phyloP scores from a whole-genome alignment of 2,113 vertebrate genomes.

The Cinclus cinclus region DNA sequence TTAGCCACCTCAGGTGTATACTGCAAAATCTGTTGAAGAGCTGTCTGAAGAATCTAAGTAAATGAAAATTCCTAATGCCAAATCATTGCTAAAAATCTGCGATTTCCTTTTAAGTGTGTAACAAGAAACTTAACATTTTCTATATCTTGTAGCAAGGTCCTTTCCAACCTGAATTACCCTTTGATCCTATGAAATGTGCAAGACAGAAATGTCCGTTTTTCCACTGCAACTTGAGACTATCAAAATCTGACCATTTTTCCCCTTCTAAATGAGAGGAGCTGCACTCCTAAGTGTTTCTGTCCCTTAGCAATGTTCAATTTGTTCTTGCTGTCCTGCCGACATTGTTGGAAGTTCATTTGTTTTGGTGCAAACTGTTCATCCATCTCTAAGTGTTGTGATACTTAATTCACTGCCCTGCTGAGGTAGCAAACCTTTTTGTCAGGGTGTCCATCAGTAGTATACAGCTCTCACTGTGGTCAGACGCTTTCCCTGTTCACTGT shows the following conservation, averaged over 20 bases:
- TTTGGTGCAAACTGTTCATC: conserved; percentile 19
- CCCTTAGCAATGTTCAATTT: background rate
- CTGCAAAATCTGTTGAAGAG: background rate
- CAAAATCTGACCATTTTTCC: background rate
- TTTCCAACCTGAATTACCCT: background rate
- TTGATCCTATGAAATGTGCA: background rate
- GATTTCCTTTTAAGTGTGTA: background rate
- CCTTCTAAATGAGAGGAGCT: background rate
- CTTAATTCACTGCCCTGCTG: background rate
- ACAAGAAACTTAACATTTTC: background rate
- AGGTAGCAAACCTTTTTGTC: conserved; percentile 5
- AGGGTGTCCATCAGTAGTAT: background rate
- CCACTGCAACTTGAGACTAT: fast-evolving
- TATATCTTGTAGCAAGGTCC: fast-evolving
- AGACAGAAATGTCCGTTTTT: background rate
- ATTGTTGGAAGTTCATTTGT: background rate
- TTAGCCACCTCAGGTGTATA: background rate
- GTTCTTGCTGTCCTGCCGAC: background rate
- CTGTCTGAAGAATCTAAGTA: background rate
- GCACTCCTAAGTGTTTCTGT: background rate
- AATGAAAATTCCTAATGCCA: background rate
- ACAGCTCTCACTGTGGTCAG: background rate
- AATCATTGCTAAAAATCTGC: background rate
- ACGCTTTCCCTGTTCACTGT: background rate
- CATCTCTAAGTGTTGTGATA: background rate